phyloP scores from a whole-genome alignment of 2,113 vertebrate species.

The Tauraco erythrolophus region DNA sequence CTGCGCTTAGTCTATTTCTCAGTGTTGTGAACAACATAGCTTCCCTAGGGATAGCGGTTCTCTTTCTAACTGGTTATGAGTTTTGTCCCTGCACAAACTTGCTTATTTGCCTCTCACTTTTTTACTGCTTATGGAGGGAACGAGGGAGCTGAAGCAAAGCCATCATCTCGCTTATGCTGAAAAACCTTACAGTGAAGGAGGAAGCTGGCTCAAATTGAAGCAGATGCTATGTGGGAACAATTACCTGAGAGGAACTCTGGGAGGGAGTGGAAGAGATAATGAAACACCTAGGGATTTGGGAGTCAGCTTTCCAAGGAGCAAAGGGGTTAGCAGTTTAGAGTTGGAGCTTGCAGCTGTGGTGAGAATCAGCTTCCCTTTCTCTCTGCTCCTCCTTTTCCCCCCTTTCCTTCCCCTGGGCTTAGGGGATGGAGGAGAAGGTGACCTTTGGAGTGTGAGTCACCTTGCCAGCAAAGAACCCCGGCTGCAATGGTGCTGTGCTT shows the following conservation, averaged over 20 bases:
- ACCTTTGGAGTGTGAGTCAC: neutral
- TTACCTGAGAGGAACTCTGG: slow-evolving; percentile 63
- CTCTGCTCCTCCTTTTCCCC: neutral
- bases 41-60: neutral
- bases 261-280: slow-evolving; percentile 64
- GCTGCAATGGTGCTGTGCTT: neutral
- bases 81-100: neutral
- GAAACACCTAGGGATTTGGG: slow-evolving; percentile 68
- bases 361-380: slow-evolving; percentile 16
- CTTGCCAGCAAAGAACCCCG: neutral
- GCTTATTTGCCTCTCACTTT: neutral
- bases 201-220: slow-evolving; percentile 43
- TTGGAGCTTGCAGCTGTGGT: slow-evolving; percentile 38
- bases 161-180: neutral
- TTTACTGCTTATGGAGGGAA: neutral
- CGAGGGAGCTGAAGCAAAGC: neutral
- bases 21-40: neutral
- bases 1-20: neutral
- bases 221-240: slow-evolving; percentile 71
- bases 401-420: neutral
- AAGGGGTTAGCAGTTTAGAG: slow-evolving; percentile 47
- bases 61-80: neutral
- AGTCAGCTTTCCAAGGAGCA: slow-evolving; percentile 54
- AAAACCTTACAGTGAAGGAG: slow-evolving; percentile 10
- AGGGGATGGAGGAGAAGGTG: neutral